Evolutionary conservation across 2,888 invertebrate species (phyloP), one percentile per base, ranked within the genome.

Genomic region (Leucoptera coffeella): DNA sequence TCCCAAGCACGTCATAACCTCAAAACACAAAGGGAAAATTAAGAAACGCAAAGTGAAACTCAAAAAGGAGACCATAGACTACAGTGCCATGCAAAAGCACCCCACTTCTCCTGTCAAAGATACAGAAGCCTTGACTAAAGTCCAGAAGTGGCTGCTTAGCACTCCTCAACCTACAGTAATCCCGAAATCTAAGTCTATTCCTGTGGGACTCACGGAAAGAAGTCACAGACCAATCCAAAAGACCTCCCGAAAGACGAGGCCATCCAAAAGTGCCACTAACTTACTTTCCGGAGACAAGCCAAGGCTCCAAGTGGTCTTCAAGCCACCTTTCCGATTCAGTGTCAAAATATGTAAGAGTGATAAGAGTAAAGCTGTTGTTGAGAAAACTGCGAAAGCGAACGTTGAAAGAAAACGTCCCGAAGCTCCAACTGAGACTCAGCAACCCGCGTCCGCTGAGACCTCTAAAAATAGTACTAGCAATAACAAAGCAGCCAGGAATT

Each of bases 321-420:
- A 88, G 48, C 88, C 89, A 26, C 89, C 89, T 8, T 89, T 89
- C 57, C 84, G 86, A 43, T 88, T 89, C 54, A 87, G 86, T 50
- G 76, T 89, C 28, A 85, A 85, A 47, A 74, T 89, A 34, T 75
- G 80, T 31, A 82, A 81, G 43, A 78, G 81, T 28, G 82, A 82
- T 35, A 82, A 82, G 49, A 75, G 72, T 8, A 74, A 74, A 56
- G 74, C 75, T 4, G 73, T 76, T 27, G 62, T 78, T 15, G 79
- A 79, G 33, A 73, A 73, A 38, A 64, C 73, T 12, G 62, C 72
- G 19, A 73, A 71, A 30, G 73, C 65, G 39, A 67, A 69, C 41
- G 35, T 59, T 26, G 67, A 65, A 7, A 47, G 58, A 24, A 12
- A 12, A n/a, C 17, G 15, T 4, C 32, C 35, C 3, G 26, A 37